A percentile compares a stretch with the other conserved stretches of the same genome.
Conservation (phyloP, 2,888 invertebrate genomes). For the Sarcophaga caerulescens region DNA sequence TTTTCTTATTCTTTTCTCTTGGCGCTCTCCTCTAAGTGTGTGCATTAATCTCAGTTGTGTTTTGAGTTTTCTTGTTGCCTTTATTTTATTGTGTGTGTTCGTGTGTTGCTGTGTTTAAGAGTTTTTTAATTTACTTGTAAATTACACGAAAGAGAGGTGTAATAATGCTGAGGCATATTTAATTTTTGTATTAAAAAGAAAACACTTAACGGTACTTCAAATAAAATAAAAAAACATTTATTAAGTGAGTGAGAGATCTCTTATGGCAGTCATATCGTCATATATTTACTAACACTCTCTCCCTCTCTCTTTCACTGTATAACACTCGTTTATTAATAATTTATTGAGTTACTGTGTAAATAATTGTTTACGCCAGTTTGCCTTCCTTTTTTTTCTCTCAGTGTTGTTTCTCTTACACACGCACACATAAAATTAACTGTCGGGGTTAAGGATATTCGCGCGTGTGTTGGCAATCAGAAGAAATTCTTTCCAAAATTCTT, state of each 20-base stretch:
- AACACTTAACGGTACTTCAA: neutral
- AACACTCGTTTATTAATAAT: too few relatives aligned
- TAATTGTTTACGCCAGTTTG: too few relatives aligned
- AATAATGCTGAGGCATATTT: constrained; percentile 15
- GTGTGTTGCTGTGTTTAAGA: neutral
- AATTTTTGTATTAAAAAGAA: neutral
- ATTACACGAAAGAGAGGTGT: constrained; percentile 49
- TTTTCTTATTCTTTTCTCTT: constrained; percentile 1
- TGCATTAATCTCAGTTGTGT: too few relatives aligned
- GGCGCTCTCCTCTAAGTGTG: neutral
- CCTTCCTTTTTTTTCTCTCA: too few relatives aligned
- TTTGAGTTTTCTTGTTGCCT: neutral
- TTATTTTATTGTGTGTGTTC: neutral
- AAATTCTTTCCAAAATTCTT: too few relatives aligned
- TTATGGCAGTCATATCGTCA: neutral
- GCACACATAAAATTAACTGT: too few relatives aligned
- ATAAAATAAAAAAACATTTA: neutral
- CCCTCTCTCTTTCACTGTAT: too few relatives aligned
- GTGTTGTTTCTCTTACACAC: too few relatives aligned
- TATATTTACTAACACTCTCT: too few relatives aligned
- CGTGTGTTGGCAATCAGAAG: too few relatives aligned
- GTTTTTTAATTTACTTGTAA: constrained; percentile 60
- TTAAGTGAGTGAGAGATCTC: neutral
- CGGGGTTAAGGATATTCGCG: too few relatives aligned
- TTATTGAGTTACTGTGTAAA: too few relatives aligned